Evolutionary conservation across 2,888 invertebrate genomes (phyloP).

Genomic region (Ashinkailepas kermadecensis): DNA sequence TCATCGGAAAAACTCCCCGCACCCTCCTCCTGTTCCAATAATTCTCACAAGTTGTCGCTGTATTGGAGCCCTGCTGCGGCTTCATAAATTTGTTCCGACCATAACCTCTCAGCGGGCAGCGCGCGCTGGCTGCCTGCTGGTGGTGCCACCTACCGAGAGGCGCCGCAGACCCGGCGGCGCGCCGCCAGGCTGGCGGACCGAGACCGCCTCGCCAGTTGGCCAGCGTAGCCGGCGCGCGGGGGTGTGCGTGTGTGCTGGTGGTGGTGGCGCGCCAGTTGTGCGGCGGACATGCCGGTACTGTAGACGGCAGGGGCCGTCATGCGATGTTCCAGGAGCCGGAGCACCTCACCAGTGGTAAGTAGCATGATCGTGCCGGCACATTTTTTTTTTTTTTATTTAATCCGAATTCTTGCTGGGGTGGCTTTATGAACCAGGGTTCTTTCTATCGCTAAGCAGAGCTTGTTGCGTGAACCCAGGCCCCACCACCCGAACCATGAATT

Average conservation of each 20-base stretch:
- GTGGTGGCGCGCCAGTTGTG: not conserved
- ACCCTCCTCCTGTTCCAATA: not conserved
- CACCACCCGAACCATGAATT: too few relatives aligned
- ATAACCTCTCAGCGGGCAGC: not conserved
- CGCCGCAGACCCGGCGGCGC: not conserved
- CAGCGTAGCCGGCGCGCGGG: not conserved
- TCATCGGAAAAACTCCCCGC: not conserved
- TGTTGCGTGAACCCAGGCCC: too few relatives aligned
- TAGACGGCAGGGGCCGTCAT: not conserved
- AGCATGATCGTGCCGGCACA: too few relatives aligned
- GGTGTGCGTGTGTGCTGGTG: not conserved
- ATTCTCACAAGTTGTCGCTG: slow-evolving; percentile 20
- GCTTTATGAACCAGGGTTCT: too few relatives aligned
- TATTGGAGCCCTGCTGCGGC: slow-evolving; percentile 4
- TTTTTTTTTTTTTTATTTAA: too few relatives aligned
- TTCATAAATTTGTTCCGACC: slow-evolving; percentile 4
- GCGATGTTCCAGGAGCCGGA: not conserved
- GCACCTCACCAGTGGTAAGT: not conserved
- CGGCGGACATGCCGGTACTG: not conserved
- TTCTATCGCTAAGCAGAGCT: too few relatives aligned
- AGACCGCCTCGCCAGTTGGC: not conserved
- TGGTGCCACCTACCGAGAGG: not conserved
- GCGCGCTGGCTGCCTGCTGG: not conserved
- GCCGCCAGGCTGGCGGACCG: not conserved
- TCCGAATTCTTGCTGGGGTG: too few relatives aligned